Conservation (phyloP, 2,797 vertebrate species). For the Tauraco hartlaubi region DNA sequence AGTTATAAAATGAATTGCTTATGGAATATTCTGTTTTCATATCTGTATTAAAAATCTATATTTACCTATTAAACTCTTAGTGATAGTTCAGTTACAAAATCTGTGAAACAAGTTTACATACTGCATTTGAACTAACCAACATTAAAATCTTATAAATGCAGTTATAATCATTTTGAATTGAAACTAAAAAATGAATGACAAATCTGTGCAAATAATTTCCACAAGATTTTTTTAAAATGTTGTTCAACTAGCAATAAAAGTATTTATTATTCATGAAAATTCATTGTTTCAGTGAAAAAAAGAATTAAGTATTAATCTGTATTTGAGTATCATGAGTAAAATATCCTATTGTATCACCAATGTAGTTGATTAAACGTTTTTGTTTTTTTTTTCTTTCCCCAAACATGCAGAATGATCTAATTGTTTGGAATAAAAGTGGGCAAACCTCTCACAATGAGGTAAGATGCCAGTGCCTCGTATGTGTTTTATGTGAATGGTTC, state of each 20-base stretch:
- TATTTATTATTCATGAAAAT: background rate
- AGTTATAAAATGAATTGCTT: background rate
- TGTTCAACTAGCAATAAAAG: background rate
- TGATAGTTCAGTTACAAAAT: background rate
- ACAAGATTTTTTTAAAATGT: background rate
- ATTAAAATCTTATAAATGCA: background rate
- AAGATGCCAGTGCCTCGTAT: background rate
- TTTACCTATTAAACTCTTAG: background rate
- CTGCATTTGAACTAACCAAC: background rate
- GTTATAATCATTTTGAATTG: background rate
- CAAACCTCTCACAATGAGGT: slow-evolving; percentile 78
- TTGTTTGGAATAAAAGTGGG: slow-evolving; percentile 71
- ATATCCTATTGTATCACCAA: background rate
- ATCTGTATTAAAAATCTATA: background rate
- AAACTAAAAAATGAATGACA: background rate
- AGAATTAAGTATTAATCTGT: background rate
- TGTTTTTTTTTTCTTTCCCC: too few relatives aligned
- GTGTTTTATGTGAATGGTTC: background rate
- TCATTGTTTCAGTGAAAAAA: background rate
- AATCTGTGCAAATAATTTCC: background rate
- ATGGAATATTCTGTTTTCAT: background rate
- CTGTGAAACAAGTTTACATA: background rate
- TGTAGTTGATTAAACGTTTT: background rate
- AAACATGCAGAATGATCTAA: slow-evolving; percentile 69
- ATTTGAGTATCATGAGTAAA: background rate